Percentiles rank a stretch among this genome's conserved stretches.
phyloP scores from a whole-genome alignment of 2,888 invertebrate species.

The Eupeodes latifasciatus region DNA sequence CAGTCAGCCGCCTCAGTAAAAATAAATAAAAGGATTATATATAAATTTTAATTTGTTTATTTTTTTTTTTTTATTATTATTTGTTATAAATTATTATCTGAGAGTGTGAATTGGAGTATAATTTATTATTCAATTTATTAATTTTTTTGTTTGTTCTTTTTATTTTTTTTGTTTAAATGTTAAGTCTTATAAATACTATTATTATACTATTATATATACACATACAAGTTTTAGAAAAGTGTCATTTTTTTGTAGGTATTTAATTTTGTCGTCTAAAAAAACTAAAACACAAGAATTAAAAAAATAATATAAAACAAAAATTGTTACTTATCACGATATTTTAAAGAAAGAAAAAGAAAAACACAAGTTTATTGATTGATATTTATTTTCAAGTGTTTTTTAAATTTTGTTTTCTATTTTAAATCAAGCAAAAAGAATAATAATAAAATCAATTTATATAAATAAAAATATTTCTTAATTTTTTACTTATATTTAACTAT shows the following conservation, averaged over 20 bases:
- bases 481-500: slow-evolving; percentile 63
- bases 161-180: slow-evolving; percentile 69
- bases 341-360: not conserved
- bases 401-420: not conserved
- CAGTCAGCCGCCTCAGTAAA: slow-evolving; percentile 81
- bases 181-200: slow-evolving; percentile 50
- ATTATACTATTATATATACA: slow-evolving; percentile 25
- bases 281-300: slow-evolving; percentile 25
- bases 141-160: slow-evolving; percentile 45
- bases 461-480: slow-evolving; percentile 58
- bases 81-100: slow-evolving; percentile 33
- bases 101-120: slow-evolving; percentile 50
- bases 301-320: not conserved
- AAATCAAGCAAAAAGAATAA: slow-evolving; percentile 10
- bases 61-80: slow-evolving; percentile 2
- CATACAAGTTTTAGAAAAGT: slow-evolving; percentile 57
- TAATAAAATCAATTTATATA: slow-evolving; percentile 34
- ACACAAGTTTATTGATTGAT: slow-evolving; percentile 30
- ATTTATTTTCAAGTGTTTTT: slow-evolving; percentile 2
- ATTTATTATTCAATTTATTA: slow-evolving; percentile 58
- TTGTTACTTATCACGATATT: slow-evolving; percentile 20
- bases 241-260: slow-evolving; percentile 69
- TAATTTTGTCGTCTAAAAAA: slow-evolving; percentile 48
- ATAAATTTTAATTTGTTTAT: not conserved
- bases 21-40: not conserved